phyloP scores from a whole-genome alignment of 2,113 vertebrate species.

The Sylvia atricapilla region DNA sequence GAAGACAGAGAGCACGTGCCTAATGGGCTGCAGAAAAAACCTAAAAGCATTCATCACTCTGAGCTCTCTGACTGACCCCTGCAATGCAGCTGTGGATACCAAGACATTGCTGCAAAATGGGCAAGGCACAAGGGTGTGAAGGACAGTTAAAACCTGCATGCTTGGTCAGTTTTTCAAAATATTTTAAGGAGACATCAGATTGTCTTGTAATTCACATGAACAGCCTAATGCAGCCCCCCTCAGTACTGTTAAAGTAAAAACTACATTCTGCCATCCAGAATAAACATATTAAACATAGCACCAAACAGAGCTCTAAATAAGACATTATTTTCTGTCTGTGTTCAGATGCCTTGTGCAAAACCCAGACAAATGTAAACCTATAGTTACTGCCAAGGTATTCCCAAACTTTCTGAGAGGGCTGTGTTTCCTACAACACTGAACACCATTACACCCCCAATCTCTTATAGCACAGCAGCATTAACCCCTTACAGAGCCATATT shows the following conservation, averaged over 20 bases:
- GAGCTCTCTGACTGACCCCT: not conserved
- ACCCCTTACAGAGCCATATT: not conserved
- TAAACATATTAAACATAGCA: not conserved
- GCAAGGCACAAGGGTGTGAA: not conserved
- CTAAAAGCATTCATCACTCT: constrained; percentile 1
- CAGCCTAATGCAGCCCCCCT: not conserved
- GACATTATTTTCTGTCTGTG: not conserved
- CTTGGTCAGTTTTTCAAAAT: not conserved
- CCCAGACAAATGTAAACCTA: not conserved
- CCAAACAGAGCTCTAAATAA: not conserved
- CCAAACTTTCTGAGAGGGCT: not conserved
- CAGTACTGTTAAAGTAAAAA: not conserved
- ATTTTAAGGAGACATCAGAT: not conserved
- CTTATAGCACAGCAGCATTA: not conserved
- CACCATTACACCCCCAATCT: not conserved
- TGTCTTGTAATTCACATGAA: not conserved
- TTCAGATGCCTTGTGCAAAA: not conserved
- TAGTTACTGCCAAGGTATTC: not conserved
- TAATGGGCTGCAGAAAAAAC: constrained; percentile 30
- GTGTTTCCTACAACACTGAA: not conserved
- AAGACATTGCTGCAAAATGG: not conserved
- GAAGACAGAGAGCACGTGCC: not conserved
- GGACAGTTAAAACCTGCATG: not conserved
- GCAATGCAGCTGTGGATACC: not conserved
- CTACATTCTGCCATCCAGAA: not conserved